Conservation (phyloP, 2,113 vertebrate species). For the Desmodus rotundus region DNA sequence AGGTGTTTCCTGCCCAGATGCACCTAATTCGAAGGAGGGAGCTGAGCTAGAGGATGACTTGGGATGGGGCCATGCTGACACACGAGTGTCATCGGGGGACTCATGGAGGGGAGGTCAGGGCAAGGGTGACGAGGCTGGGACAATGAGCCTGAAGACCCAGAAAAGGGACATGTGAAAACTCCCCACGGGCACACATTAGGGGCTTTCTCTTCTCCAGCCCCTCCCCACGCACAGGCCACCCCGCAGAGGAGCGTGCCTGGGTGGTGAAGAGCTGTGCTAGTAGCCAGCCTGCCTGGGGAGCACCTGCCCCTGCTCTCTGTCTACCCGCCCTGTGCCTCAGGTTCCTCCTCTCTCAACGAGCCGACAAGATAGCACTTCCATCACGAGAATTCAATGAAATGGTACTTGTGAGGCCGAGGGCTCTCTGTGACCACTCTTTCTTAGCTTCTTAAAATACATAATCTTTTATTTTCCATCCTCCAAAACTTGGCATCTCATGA, state of each 20-base stretch:
- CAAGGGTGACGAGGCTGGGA: neutral
- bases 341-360: no score
- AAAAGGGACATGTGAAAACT: neutral
- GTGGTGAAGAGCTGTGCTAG: neutral
- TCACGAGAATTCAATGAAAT: neutral
- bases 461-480: neutral
- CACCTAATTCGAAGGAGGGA: neutral
- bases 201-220: no score
- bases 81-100: no score
- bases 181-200: neutral
- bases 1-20: neutral
- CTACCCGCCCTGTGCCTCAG: no score
- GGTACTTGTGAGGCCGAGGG: neutral
- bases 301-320: no score
- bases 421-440: neutral
- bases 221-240: rapidly evolving
- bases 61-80: no score
- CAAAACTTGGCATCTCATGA: neutral
- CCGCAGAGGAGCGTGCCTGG: rapidly evolving
- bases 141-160: neutral
- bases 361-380: neutral
- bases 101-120: no score
- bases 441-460: neutral
- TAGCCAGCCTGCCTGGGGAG: neutral
- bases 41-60: neutral